Base-by-base conservation (phyloP, 30 jellyfish, hydroid and myxozoan species). In the Turritopsis rubra region DNA sequence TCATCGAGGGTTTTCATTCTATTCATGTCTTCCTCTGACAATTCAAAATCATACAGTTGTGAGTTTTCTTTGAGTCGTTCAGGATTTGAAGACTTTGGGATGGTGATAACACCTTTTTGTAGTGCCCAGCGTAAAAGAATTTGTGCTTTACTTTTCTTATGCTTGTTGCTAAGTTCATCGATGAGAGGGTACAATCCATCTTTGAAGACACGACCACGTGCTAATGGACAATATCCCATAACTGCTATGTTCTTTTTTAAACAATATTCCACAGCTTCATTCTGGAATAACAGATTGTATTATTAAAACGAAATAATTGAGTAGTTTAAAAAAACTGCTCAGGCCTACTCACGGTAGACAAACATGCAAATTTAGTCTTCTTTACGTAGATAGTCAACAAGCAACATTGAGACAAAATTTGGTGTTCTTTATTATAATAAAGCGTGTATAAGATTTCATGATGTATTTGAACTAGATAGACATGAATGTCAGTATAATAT, bases 161-260 rank as follows among this genome's bases (percentile, higher is more conserved):
- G 74, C 81, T 75, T 92, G 70, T 72, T 29, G 18, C 96, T 73
- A 18, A 91, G 84, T 70, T 86, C 87, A 13, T 26, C 75, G 29
- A 87, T 66, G 8, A 87, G 76, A 19, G 89, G 80, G 79, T 86
- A 83, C 83, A 73, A 81, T 66, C 88, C 95, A 31, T 60, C 85
- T n/a, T 80, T 76, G 81, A 92, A 88, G 66, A 73, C 71, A 1
- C 31, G 85, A 75, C 96, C 89, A 68, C 98, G 70, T 74, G 96
- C 98, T 23, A 92, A 84, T n/a, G 98, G 98, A 66, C 98, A 92
- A 52, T 83, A 92, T 52, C 91, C 98, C 98, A 92, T 92, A 81
- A 92, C 24, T 1, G 72, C 89, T 8, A 92, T 82, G 53, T 89
- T 88, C 20, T 83, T 25, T 1, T 80, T 29, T 29, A 78, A 53